phyloP scores from a whole-genome alignment of 30 jellyfish, hydroid and myxozoan species.

The Chrysaora quinquecirrha region DNA sequence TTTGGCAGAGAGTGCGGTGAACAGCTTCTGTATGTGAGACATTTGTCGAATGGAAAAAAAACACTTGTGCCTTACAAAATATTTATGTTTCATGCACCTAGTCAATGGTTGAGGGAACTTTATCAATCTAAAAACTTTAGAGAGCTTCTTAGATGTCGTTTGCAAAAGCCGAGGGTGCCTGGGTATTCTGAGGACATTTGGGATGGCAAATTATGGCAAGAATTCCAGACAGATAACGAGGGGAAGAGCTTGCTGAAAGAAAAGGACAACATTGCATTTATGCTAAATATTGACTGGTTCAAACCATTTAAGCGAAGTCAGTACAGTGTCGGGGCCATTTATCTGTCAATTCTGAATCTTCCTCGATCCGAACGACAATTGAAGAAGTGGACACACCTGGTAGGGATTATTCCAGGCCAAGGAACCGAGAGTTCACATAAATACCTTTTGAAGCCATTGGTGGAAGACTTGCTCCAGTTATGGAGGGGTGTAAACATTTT shows the following conservation, averaged over 20 bases:
- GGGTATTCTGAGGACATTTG: background rate
- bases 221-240: background rate
- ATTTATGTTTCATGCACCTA: too few species aligned
- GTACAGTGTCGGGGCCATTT: background rate
- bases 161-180: too few species aligned
- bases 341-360: background rate
- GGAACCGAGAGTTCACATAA: background rate
- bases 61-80: too few species aligned
- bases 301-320: background rate
- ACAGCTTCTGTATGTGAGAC: too few species aligned
- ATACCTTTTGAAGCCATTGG: background rate
- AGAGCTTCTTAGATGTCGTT: too few species aligned
- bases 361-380: background rate
- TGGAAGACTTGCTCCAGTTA: background rate
- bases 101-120: too few species aligned
- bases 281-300: slow-evolving; percentile 4
- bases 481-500: background rate
- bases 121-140: too few species aligned
- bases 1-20: too few species aligned
- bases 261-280: background rate
- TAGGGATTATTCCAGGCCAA: background rate
- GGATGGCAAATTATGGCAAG: background rate
- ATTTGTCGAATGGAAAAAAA: too few species aligned
- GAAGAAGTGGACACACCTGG: background rate
- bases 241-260: too few species aligned